These are phyloP conservation scores for Plagodis dolabraria DNA, from an alignment of 2,888 invertebrate genomes.

Conservation along the genomic window DNA sequence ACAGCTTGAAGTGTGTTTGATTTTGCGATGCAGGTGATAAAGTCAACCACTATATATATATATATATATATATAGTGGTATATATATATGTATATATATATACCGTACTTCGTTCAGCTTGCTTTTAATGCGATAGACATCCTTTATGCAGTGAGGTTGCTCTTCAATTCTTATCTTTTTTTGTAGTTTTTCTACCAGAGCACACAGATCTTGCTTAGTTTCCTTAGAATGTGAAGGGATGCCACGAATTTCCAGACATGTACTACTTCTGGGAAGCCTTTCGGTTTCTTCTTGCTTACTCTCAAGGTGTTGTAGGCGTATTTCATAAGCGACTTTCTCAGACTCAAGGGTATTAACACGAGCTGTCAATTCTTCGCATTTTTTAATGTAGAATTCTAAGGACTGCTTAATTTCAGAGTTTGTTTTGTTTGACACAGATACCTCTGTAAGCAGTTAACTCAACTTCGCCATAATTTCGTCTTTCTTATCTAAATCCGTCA, in stretches of 20 bases:
- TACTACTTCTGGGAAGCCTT: too few relatives aligned
- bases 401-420: too few relatives aligned
- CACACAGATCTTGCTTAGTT: background rate
- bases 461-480: too few relatives aligned
- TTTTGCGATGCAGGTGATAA: too few relatives aligned
- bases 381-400: constrained; percentile 1
- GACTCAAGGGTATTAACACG: background rate
- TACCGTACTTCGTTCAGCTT: background rate
- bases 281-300: background rate
- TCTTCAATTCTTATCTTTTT: background rate
- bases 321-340: background rate
- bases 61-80: too few relatives aligned
- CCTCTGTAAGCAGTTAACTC: too few relatives aligned
- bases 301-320: background rate
- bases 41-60: too few relatives aligned
- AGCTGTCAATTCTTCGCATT: background rate
- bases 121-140: constrained; percentile 1
- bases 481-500: too few relatives aligned
- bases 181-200: background rate
- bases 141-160: background rate
- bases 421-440: too few relatives aligned
- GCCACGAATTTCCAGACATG: constrained; percentile 3
- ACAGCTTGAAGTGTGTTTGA: too few relatives aligned
- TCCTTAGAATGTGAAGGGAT: background rate
- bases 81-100: background rate